Base-by-base conservation (phyloP, 2,113 vertebrate genomes). In the Actenoides hombroni region DNA sequence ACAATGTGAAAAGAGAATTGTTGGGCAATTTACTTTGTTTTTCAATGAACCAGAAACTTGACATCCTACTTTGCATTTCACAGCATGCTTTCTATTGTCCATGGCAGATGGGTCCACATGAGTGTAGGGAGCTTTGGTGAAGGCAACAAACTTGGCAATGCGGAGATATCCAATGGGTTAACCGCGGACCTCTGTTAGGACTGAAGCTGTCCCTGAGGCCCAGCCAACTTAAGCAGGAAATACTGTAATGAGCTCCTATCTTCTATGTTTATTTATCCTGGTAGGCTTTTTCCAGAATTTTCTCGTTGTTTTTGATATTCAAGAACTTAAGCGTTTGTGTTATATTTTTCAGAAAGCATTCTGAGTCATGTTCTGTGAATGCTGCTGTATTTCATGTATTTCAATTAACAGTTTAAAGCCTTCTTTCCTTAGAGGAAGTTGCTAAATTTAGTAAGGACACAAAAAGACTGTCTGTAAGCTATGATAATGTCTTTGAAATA, bases 381-480 rank as follows among this genome's bases (percentile, higher is more conserved):
- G 78, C 75, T 70, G 54, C 71, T 83, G 63, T 8, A 2, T n/a
- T n/a, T n/a, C n/a, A n/a, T 74, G n/a, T 85, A 46, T 80, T 93
- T 90, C 59, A 37, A 61, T 35, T 78, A 96, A 75, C 64, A 83
- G 56, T 94, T 92, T 92, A 92, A 71, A 94, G 25, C 46, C n/a
- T 74, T 57, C 54, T 65, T 91, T 65, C 44, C n/a, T 91, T 74
- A 83, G 57, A 85, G 46, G 37, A 56, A 20, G n/a, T 74, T 81
- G 71, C 71, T 94, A 96, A 93, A 95, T 86, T 95, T 88, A 86
- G 92, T 59, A 95, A 74, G 23, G 21, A 7, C 29, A 56, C 60
- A 88, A 83, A 83, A 88, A 91, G 77, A 5, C 37, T 76, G 56
- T 92, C 89, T 94, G 67, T 59, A 77, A 80, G 64, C 35, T 74